phyloP scores from a whole-genome alignment of 1,140 invertebrate genomes.

The Eumaeus atala region DNA sequence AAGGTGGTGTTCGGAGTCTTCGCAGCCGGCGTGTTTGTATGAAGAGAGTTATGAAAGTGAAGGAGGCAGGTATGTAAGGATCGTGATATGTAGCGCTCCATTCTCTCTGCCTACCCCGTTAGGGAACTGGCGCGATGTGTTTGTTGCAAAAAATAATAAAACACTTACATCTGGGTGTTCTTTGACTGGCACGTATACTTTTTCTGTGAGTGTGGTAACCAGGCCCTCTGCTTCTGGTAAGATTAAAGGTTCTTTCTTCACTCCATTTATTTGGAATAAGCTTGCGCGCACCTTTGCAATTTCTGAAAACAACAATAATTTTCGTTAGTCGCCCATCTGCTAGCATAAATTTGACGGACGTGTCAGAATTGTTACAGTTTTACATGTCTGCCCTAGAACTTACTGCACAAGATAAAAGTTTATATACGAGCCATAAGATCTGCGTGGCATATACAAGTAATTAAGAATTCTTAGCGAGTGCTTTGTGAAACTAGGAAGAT shows the following conservation, averaged over 20 bases:
- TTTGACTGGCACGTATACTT: slow-evolving; percentile 99
- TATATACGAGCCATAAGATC: slow-evolving; percentile 28
- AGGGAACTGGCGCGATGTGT: no score
- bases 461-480: no score
- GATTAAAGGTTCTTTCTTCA: slow-evolving; percentile 93
- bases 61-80: no score
- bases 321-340: slow-evolving; percentile 39
- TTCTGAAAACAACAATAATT: slow-evolving; percentile 85
- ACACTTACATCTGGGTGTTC: slow-evolving; percentile 99
- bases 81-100: no score
- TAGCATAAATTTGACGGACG: slow-evolving; percentile 39
- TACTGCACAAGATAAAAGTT: slow-evolving; percentile 45
- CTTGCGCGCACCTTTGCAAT: slow-evolving; percentile 97
- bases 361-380: slow-evolving; percentile 49
- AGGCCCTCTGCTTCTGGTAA: slow-evolving; percentile 95
- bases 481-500: no score
- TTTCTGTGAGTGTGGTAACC: slow-evolving; percentile 95
- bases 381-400: slow-evolving; percentile 40
- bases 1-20: no score
- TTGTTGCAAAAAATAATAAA: no score
- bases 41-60: no score
- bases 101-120: no score
- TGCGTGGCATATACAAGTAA: no score
- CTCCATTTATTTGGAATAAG: slow-evolving; percentile 98
- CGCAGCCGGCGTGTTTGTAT: no score